These are phyloP conservation scores for Sebastolobus altivelis DNA, from an alignment of 2,797 vertebrate species.

Conservation along the genomic window DNA sequence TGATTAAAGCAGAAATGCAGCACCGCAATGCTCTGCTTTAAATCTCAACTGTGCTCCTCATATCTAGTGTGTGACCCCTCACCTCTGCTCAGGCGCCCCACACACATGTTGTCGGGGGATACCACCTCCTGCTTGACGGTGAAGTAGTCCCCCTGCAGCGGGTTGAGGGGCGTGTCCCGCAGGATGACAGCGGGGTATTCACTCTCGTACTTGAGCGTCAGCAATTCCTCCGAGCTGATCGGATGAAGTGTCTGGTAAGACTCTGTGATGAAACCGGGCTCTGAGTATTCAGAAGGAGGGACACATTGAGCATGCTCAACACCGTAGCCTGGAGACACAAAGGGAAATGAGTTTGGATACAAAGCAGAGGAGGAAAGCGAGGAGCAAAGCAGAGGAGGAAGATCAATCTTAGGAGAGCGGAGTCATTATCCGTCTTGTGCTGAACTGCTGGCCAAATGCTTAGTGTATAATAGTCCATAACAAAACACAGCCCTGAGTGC, in stretches of 20 bases:
- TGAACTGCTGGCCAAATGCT: constrained; percentile 25
- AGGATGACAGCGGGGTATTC: constrained; percentile 94
- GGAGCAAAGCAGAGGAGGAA: constrained; percentile 26
- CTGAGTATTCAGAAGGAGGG: constrained; percentile 97
- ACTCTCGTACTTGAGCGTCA: constrained; percentile 97
- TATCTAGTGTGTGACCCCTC: constrained; percentile 58
- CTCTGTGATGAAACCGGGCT: constrained; percentile 99
- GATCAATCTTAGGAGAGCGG: constrained; percentile 35
- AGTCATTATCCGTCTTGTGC: constrained; percentile 41
- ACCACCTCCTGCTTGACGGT: constrained; percentile 98
- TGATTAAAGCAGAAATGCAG: neutral
- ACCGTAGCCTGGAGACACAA: constrained; percentile 90
- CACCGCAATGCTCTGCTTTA: neutral
- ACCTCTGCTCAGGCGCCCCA: constrained; percentile 98
- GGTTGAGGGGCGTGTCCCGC: constrained; percentile 91
- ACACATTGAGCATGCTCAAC: constrained; percentile 99
- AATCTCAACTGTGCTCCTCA: neutral
- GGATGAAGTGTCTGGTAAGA: constrained; percentile 99
- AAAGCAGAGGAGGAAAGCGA: constrained; percentile 35
- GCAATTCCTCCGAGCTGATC: constrained; percentile 98
- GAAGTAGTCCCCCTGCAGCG: constrained; percentile 94
- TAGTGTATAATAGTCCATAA: neutral
- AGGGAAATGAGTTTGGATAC: constrained; percentile 38
- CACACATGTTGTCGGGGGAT: constrained; percentile 98
- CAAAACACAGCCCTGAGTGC: constrained; percentile 14